Evolutionary conservation across 2,888 invertebrate species (phyloP), one percentile per base, ranked within the genome.

Genomic region (Orthosia gothica): DNA sequence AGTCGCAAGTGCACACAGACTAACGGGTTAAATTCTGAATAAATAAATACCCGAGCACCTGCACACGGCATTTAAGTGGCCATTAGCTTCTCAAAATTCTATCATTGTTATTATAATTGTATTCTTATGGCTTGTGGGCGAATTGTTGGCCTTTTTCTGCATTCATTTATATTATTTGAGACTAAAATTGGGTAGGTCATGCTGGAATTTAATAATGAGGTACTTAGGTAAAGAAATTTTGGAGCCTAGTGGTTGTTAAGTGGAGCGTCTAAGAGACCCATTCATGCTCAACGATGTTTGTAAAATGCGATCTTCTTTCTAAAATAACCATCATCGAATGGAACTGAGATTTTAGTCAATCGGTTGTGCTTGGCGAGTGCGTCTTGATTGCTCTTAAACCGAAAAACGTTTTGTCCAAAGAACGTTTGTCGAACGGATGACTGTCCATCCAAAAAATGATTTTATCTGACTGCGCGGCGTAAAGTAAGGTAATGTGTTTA

Each of bases 41-140:
- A 94, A 94, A 94, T 94, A 94, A 92, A 92, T 90, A 90, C 89
- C 89, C 83, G 85, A 91, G 90, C 93, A 94, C 93, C 92, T 94
- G 94, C 91, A 91, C 88, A 81, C 85, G 91, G 90, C 93, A 92
- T 88, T 90, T 91, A 92, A 93, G 92, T 92, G 91, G 88, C 92
- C 90, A 93, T 93, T 93, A 92, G 91, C 89, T 89, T 88, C 88
- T 85, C 86, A 89, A 88, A 89, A 89, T 89, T 89, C 84, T 86
- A 83, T 85, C 88, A 85, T 88, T 89, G 88, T 90, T 88, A 87
- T 84, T 87, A 81, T 85, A 84, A 87, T 87, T 84, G 82, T 84
- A 76, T 83, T 87, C 76, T 84, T 84, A 79, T 80, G 45, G 71
- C 70, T 58, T 77, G 70, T 65, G 52, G 50, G 59, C 70, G 75